Base-by-base conservation (phyloP, 2,113 vertebrate genomes). In the Lampris incognitus region DNA sequence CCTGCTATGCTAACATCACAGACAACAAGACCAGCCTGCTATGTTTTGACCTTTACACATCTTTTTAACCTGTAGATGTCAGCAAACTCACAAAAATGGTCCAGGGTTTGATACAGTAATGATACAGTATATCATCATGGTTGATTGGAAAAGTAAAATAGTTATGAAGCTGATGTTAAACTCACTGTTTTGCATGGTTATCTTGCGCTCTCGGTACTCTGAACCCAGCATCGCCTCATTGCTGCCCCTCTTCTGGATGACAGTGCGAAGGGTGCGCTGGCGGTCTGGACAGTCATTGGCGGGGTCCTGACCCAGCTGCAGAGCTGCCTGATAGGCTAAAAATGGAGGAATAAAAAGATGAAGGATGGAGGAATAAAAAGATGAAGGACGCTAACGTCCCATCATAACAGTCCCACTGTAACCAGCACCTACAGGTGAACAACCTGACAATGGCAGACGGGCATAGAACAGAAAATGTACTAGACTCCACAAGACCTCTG, bases 181-280 rank as follows among this genome's bases (percentile, higher is more conserved):
- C 96, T 93, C 84, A 99, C 98, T 94, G 94, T 99, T 97, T 87
- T 94, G 96, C 67, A 99, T 95, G 88, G 95, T 97, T 83, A 99
- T 98, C 90, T 93, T 98, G 6, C 98, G 95, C 10, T 97, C 93
- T 58, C 93, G 91, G 93, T 99, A 99, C 51, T 99, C 96, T 0
- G 81, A 42, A 0, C 97, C 97, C 86, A 99, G 90, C 0, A 93
- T 93, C 0, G 97, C 93, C 59, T 97, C 96, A 42, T 90, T 97
- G 70, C 93, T 78, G 7, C 97, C 98, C 0, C 90, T 93, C 62
- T 96, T 95, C 94, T 99, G 97, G 89, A 96, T 93, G 78, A 99
- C 96, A 0, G 95, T 95, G 38, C 97, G 96, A 52, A 99, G 87
- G 13, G 93, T 94, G n/a, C 98, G 93, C 88, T 97, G 96, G 57